Conservation (phyloP, 2,797 vertebrate species). For the Austrolebias charrua region DNA sequence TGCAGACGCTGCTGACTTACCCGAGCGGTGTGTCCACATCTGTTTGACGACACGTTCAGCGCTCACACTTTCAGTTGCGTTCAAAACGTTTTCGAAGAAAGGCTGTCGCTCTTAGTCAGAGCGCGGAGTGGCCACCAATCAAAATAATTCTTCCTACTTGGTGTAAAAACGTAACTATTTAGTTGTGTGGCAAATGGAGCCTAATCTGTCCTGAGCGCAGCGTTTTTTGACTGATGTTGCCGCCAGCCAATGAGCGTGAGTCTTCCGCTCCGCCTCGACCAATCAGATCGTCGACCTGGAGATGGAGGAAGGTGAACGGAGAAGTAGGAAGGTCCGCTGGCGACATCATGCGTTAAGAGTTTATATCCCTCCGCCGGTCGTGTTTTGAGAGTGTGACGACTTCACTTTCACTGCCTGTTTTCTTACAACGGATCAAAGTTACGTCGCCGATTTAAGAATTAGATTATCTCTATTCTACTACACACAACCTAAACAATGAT, state of each 20-base stretch:
- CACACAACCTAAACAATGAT: neutral
- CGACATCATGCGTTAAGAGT: slow-evolving; percentile 72
- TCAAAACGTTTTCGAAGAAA: slow-evolving; percentile 25
- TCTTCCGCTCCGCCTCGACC: slow-evolving; percentile 31
- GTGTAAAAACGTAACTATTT: slow-evolving; percentile 79
- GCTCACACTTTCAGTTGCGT: slow-evolving; percentile 43
- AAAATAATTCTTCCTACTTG: slow-evolving; percentile 63
- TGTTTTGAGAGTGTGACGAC: slow-evolving; percentile 40
- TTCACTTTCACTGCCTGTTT: slow-evolving; percentile 15
- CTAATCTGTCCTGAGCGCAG: slow-evolving; percentile 81
- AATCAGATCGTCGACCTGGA: slow-evolving; percentile 63
- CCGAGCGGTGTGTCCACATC: slow-evolving; percentile 78
- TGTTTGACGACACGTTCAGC: slow-evolving; percentile 60
- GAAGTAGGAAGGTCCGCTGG: slow-evolving; percentile 72
- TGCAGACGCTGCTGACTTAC: slow-evolving; percentile 73
- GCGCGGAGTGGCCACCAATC: slow-evolving; percentile 52
- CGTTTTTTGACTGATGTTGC: slow-evolving; percentile 67
- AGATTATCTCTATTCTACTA: neutral
- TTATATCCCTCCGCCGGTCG: slow-evolving; percentile 77
- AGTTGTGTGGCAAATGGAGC: slow-evolving; percentile 81
- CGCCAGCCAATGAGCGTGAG: slow-evolving; percentile 64
- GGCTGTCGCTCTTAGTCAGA: slow-evolving; percentile 32
- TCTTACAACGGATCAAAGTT: too few species aligned
- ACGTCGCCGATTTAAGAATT: too few species aligned
- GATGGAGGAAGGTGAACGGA: slow-evolving; percentile 60